Base-by-base conservation (phyloP, 2,888 invertebrate species). In the Caenorhabditis drosophilae region DNA sequence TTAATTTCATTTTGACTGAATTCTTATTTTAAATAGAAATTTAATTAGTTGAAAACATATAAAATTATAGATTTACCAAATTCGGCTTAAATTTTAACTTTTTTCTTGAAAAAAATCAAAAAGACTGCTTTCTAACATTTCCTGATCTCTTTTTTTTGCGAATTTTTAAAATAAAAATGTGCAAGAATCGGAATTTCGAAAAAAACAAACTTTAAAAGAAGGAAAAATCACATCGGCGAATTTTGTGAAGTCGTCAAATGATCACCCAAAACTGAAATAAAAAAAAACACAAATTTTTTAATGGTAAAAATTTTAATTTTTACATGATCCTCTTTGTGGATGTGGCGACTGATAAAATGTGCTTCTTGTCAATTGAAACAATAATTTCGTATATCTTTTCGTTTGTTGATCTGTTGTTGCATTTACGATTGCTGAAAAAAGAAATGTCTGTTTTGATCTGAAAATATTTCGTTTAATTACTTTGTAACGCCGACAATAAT, bases 401-500 rank as follows among this genome's bases (percentile, higher is more conserved):
- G 23, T 36, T 23, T 50, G 50, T n/a, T 64, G 54, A 16, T 64
- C 64, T 6, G 49, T 18, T 4, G 58, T 26, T 12, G 12, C 47
- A 4, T 64, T 56, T 25, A 64, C 51, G 11, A 64, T n/a, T 9
- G 59, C 66, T 59, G 46, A 16, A 64, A 63, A 9, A 35, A 46
- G 25, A 6, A 46, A 15, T 26, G 4, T 7, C 12, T 27, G 4
- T n/a, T 34, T n/a, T 46, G 25, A 44, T 6, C 4, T 18, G 4
- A 18, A 44, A 18, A 15, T 9, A 31, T 15, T 26, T 46, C 6
- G 6, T 46, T n/a, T 3, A 46, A 44, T 15, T 4, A 71, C 73
- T 67, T 50, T 59, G 64, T 26, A 74, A 64, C 16, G 60, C 51
- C 15, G 38, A 22, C 9, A 66, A 25, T 15, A 74, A 49, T 25